Evolutionary conservation across 2,113 vertebrate species (phyloP).

Genomic region (Pongo abelii): DNA sequence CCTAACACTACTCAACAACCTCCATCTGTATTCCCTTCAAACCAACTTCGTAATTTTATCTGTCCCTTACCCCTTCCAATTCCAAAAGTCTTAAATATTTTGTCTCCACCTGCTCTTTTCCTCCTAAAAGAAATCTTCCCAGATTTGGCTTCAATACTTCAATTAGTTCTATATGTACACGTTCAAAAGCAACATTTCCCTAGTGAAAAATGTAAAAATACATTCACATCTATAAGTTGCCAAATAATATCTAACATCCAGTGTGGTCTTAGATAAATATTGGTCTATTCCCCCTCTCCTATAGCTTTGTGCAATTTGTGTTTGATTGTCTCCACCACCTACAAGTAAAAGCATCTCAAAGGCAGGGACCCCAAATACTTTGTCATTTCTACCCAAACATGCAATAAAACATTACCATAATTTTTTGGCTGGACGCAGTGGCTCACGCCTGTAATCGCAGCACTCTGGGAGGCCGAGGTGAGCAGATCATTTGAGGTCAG

Average conservation of each 20-base stretch:
- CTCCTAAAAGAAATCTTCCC: conserved; percentile 13
- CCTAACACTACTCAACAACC: background rate
- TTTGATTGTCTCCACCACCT: background rate
- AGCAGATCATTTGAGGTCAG: too few relatives aligned
- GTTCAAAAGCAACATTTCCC: background rate
- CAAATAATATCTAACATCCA: background rate
- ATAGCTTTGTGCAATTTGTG: conserved; percentile 17
- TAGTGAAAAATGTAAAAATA: conserved; percentile 26
- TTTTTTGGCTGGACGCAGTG: too few relatives aligned
- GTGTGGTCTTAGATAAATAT: background rate
- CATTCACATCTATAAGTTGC: background rate
- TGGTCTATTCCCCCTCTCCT: background rate
- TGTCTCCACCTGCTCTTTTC: background rate
- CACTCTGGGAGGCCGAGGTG: too few relatives aligned
- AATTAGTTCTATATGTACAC: background rate
- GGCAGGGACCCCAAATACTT: background rate
- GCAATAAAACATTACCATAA: background rate
- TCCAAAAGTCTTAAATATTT: conserved; percentile 10
- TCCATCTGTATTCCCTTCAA: background rate
- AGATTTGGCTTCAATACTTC: background rate
- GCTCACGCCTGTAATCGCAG: too few relatives aligned
- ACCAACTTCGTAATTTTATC: conserved; percentile 36
- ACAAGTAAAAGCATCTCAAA: conserved; percentile 32
- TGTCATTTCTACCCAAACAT: background rate
- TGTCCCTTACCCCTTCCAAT: background rate